Percentiles rank a stretch among this genome's conserved stretches.
phyloP scores from a whole-genome alignment of 2,113 vertebrate genomes.

The Gobiocypris rarus region DNA sequence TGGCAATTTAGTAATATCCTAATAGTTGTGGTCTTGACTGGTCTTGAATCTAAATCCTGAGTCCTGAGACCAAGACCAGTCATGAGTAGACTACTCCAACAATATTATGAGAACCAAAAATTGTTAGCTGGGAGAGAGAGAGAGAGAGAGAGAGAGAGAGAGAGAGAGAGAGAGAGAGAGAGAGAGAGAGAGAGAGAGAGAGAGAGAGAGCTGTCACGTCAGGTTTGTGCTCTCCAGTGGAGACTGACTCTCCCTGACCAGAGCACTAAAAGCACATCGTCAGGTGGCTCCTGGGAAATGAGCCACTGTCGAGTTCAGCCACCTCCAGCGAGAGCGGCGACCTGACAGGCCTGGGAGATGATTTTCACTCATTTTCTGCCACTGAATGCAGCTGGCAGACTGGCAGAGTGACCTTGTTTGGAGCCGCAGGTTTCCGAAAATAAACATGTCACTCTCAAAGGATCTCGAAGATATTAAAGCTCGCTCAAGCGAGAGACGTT shows the following conservation, averaged over 20 bases:
- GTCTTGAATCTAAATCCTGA: too few relatives aligned
- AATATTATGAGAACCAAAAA: too few relatives aligned
- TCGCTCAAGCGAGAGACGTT: conserved; percentile 5
- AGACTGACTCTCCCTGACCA: conserved; percentile 28
- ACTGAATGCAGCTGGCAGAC: conserved; percentile 41
- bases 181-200: too few relatives aligned
- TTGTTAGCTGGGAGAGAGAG: neutral
- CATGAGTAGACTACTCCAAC: too few relatives aligned
- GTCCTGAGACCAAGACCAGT: too few relatives aligned
- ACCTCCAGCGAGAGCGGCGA: conserved; percentile 29
- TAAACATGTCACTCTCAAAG: conserved; percentile 47
- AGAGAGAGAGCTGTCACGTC: conserved; percentile 37
- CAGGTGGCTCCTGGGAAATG: conserved; percentile 51
- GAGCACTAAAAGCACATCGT: conserved; percentile 36
- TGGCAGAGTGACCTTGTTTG: conserved; percentile 49
- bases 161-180: too few relatives aligned
- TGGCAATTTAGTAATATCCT: too few relatives aligned
- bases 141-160: too few relatives aligned
- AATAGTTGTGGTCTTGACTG: too few relatives aligned
- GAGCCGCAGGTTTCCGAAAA: conserved; percentile 47
- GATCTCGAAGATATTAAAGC: conserved; percentile 31
- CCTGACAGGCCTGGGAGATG: conserved; percentile 43
- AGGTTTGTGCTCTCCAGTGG: conserved; percentile 19
- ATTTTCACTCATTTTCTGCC: conserved; percentile 48
- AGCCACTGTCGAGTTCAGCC: conserved; percentile 36